A percentile compares a stretch with the other conserved stretches of the same genome.
phyloP scores from a whole-genome alignment of 2,113 vertebrate genomes.

The Salminus brasiliensis region DNA sequence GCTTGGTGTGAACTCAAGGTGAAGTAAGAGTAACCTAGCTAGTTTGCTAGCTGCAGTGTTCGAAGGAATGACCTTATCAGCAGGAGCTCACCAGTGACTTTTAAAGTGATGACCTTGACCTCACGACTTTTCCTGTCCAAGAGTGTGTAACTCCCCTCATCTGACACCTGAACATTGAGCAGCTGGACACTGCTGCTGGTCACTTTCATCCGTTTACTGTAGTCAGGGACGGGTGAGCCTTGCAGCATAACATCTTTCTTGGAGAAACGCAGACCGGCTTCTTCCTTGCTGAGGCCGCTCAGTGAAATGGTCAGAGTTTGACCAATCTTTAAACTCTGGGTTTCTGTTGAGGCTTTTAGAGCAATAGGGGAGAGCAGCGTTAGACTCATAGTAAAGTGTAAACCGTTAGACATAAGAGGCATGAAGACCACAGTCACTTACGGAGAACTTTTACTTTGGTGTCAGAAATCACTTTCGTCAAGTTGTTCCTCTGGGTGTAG shows the following conservation, averaged over 20 bases:
- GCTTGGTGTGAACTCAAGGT: no score
- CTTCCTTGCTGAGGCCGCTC: conserved; percentile 49
- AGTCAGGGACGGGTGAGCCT: conserved; percentile 48
- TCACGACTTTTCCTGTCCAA: conserved; percentile 29
- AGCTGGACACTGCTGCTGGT: no score
- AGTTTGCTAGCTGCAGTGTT: no score
- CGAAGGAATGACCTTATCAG: background rate
- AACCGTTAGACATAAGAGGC: background rate
- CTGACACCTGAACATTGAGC: conserved; percentile 52
- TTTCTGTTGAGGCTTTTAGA: no score
- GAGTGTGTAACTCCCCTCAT: conserved; percentile 64
- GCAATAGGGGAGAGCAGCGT: background rate
- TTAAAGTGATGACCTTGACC: conserved; percentile 62
- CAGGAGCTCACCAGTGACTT: conserved; percentile 59
- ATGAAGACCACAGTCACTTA: conserved; percentile 49
- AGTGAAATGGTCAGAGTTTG: no score
- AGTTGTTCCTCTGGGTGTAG: conserved; percentile 54
- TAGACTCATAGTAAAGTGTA: background rate
- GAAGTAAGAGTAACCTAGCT: no score
- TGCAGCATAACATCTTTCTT: conserved; percentile 33
- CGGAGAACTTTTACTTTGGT: no score
- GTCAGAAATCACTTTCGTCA: conserved; percentile 52
- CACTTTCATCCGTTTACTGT: conserved; percentile 53
- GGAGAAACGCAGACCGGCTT: conserved; percentile 51
- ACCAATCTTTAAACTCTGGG: no score